phyloP scores from a whole-genome alignment of 2,113 vertebrate species.

The Anolis carolinensis region DNA sequence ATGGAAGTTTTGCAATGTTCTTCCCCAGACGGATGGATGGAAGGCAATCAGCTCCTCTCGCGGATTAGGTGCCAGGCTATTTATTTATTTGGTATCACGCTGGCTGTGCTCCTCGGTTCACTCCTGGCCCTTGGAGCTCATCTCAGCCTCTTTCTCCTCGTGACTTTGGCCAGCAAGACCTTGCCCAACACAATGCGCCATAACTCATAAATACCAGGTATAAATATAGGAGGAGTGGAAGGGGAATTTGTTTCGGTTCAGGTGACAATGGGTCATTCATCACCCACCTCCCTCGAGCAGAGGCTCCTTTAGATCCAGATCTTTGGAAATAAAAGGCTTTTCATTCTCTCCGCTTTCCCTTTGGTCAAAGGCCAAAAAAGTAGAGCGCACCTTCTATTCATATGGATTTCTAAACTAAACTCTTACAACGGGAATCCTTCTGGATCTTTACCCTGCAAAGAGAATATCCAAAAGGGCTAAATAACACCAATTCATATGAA shows the following conservation, averaged over 20 bases:
- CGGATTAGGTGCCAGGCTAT: not conserved
- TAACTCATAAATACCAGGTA: constrained; percentile 52
- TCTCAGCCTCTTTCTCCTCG: not conserved
- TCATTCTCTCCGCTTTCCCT: not conserved
- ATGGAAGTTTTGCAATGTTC: not conserved
- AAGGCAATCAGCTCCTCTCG: not conserved
- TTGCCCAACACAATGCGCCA: constrained; percentile 47
- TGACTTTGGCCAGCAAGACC: constrained; percentile 51
- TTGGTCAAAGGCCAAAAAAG: not conserved
- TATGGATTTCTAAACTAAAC: no score
- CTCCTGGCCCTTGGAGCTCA: constrained; percentile 21
- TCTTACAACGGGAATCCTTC: no score
- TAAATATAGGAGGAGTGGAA: constrained; percentile 59
- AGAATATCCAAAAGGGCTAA: no score
- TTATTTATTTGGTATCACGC: not conserved
- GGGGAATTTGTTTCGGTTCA: constrained; percentile 52
- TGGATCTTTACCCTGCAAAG: no score
- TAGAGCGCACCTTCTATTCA: no score
- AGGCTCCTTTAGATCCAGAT: not conserved
- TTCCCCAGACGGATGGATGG: fast-evolving
- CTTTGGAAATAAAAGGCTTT: constrained; percentile 24
- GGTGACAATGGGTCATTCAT: constrained; percentile 51
- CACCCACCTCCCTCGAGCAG: constrained; percentile 18
- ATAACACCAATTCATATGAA: no score
- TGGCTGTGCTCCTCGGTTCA: fast-evolving